phyloP scores from a whole-genome alignment of 2,113 vertebrate species.

The Poeciliopsis occidentalis region DNA sequence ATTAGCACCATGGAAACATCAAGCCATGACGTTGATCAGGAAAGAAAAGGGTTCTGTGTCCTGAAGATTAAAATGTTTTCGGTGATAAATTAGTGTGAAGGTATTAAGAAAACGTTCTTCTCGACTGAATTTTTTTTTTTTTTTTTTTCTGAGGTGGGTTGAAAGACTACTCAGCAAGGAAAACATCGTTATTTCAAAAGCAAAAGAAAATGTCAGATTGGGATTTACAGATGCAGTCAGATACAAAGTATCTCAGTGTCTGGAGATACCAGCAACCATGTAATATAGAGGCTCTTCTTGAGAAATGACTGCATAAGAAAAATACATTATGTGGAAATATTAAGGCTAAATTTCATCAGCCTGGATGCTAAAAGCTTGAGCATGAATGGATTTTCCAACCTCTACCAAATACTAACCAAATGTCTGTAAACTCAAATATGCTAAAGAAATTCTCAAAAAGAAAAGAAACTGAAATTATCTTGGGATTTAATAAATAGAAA shows the following conservation, averaged over 20 bases:
- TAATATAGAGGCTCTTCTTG: background rate
- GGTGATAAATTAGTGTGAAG: too few species aligned
- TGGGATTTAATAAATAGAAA: too few species aligned
- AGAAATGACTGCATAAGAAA: background rate
- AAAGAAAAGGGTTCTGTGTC: background rate
- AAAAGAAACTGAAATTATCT: too few species aligned
- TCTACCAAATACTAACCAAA: too few species aligned
- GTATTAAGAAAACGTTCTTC: too few species aligned
- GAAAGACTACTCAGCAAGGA: background rate
- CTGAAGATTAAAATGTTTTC: background rate
- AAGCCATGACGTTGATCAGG: background rate
- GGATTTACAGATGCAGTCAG: background rate
- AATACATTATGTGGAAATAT: background rate
- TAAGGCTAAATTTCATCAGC: background rate
- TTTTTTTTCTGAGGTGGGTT: background rate
- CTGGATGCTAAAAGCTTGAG: background rate
- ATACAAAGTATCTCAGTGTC: too few species aligned
- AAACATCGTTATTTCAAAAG: background rate
- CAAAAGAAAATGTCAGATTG: background rate
- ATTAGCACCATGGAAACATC: background rate
- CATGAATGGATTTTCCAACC: background rate
- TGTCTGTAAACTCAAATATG: too few species aligned
- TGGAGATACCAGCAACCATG: background rate
- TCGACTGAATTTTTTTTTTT: too few species aligned
- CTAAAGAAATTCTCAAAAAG: too few species aligned